Evolutionary conservation across 1,140 invertebrate species (phyloP), one percentile per base, ranked within the genome.

Genomic region (Heterodera carotae): DNA sequence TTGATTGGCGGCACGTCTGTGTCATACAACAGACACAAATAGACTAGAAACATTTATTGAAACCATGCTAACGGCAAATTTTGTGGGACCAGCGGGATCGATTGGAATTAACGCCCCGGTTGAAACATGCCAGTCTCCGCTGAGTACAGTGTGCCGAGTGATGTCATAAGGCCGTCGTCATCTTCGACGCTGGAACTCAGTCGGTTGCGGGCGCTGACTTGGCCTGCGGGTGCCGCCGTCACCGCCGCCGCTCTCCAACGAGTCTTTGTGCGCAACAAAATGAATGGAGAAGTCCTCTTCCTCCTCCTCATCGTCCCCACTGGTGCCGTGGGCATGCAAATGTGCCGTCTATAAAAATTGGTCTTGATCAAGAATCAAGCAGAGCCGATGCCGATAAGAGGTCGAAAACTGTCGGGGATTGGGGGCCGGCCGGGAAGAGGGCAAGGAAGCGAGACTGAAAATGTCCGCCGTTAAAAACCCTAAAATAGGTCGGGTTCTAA

Each of bases 261-360:
- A 56, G 64, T 74, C 33, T 62, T 62, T 56, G 64, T 74, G 72
- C 15, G 27, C 27, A 4, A 74, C 10, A 34, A 74, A 34, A 62
- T 74, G 22, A 6, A 74, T 18, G 15, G 72, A 74, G 36, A 2
- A 27, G n/a, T 73, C 7, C 62, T 73, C 71, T 2, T 73, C 71
- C 31, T 73, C 71, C 36, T 73, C 27, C 2, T 74, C 27, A 25
- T 74, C 12, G 15, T 33, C 56, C 12, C 34, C 15, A 48, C 53
- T 1, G 22, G 15, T n/a, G 3, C 36, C 22, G 2, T 73, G 5
- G 10, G 22, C 31, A 39, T 27, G 18, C 53, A 33, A 73, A 39
- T 53, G 31, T 33, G 31, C 36, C 56, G n/a, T 18, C 3, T 15
- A 53, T 18, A 27, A 36, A 43, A 43, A 43, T 15, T n/a, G n/a